These are phyloP conservation scores for Biston betularia DNA, from an alignment of 2,888 invertebrate genomes.

Conservation along the genomic window DNA sequence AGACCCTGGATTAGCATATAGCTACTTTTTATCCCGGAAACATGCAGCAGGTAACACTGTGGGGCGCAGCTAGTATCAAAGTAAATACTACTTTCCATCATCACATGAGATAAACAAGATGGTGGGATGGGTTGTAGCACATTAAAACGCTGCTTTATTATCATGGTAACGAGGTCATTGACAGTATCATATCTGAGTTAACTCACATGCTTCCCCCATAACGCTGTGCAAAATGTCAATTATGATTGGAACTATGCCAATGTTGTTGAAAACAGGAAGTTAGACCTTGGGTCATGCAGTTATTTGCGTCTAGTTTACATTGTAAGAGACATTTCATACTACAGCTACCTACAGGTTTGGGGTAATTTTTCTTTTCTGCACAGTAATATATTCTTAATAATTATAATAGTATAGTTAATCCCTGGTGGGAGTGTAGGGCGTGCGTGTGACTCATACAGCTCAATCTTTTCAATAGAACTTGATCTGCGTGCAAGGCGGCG, in stretches of 20 bases:
- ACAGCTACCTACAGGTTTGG: not conserved
- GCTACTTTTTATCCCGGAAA: no score
- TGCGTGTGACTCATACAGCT: constrained; percentile 22
- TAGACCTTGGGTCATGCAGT: constrained; percentile 10
- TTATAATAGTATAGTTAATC: not conserved
- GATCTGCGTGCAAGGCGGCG: constrained; percentile 65
- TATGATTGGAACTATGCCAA: constrained; percentile 49
- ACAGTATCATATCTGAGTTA: constrained; percentile 14
- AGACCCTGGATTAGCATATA: no score
- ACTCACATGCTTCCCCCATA: constrained; percentile 9
- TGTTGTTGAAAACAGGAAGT: constrained; percentile 36
- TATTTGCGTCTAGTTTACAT: constrained; percentile 18
- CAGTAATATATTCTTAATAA: not conserved
- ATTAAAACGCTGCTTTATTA: not conserved
- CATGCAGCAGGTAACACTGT: no score
- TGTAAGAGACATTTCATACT: not conserved
- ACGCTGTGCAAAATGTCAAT: constrained; percentile 37
- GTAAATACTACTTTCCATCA: no score
- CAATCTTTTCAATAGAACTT: constrained; percentile 47
- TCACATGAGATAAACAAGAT: not conserved
- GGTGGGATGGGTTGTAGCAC: not conserved
- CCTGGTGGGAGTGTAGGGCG: not conserved
- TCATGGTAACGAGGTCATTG: constrained; percentile 21
- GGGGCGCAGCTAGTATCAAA: no score
- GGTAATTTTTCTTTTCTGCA: not conserved